Conservation (phyloP, 1,140 invertebrate genomes). For the Dreissena polymorpha region DNA sequence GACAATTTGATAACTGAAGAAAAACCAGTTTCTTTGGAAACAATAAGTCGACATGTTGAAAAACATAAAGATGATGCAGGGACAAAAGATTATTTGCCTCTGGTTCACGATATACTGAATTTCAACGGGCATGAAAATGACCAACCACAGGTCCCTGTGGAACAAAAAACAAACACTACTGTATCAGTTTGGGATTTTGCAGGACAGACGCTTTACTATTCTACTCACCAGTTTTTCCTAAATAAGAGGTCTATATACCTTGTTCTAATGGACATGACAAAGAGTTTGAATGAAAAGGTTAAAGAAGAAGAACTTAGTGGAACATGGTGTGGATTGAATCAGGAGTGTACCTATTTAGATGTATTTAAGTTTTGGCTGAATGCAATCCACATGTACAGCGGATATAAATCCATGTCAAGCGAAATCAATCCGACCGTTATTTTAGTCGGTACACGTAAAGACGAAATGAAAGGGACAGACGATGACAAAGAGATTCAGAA, state of each 20-base stretch:
- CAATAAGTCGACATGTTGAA: too few relatives aligned
- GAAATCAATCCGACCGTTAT: slow-evolving; percentile 8
- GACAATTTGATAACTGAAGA: neutral
- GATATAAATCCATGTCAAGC: too few relatives aligned
- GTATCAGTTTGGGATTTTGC: slow-evolving; percentile 2
- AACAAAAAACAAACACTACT: neutral
- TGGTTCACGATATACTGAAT: neutral
- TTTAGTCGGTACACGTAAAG: slow-evolving; percentile 34
- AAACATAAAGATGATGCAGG: too few relatives aligned
- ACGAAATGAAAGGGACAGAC: slow-evolving; percentile 10
- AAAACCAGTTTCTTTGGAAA: neutral
- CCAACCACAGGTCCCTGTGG: neutral
- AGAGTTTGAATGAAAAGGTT: neutral
- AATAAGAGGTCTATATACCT: slow-evolving; percentile 1
- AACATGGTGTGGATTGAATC: neutral
- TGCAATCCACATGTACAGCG: neutral
- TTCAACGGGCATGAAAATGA: neutral
- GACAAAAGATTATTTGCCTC: neutral
- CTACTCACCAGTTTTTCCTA: neutral
- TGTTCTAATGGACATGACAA: slow-evolving; percentile 1
- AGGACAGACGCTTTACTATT: neutral
- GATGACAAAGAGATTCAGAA: slow-evolving; percentile 41
- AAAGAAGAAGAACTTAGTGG: neutral
- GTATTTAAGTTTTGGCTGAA: slow-evolving; percentile 1
- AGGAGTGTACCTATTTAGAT: neutral